Evolutionary conservation across 2,113 vertebrate species (phyloP), one percentile per base, ranked within the genome.

Genomic region (Rhinogobius similis): DNA sequence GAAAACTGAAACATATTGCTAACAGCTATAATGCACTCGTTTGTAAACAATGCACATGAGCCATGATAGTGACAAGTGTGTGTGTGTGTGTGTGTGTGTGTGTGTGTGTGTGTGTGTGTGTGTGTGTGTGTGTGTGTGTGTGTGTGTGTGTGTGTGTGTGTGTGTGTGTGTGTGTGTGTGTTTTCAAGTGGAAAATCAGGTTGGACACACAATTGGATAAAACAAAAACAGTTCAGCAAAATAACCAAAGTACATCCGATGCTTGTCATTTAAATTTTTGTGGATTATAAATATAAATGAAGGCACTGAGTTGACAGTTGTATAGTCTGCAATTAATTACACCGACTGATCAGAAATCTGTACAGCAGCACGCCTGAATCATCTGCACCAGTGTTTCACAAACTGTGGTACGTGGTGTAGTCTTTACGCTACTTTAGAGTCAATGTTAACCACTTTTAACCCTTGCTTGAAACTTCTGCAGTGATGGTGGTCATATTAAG

Each of bases 241-340:
- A n/a, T 36, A 4, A 32, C 55, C 12, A 16, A 43, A 63, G 43
- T 63, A 41, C 58, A 61, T 24, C 26, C 20, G 20, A 36, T 63
- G 21, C 21, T 43, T 24, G 23, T 24, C 23, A 63, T 63, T 20
- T 38, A 38, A 3, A 62, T 63, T 43, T 23, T 2, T 10, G 11
- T 39, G 32, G 36, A 39, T 62, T 62, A 62, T n/a, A 39, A 18
- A 55, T 41, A 83, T 43, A 56, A 81, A 70, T 1, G 61, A 21
- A 12, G n/a, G 8, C 32, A 44, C 41, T 71, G 72, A 55, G 79
- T 63, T 76, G 72, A 68, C 62, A 56, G 41, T 73, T 74, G 50
- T 38, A 53, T 53, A 69, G 73, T 62, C 67, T 78, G 63, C 62
- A 78, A 62, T 83, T 67, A 68, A 79, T 85, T 68, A 69, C 24